Base-by-base conservation (phyloP, 2,113 vertebrate genomes). In the Lepisosteus oculatus region DNA sequence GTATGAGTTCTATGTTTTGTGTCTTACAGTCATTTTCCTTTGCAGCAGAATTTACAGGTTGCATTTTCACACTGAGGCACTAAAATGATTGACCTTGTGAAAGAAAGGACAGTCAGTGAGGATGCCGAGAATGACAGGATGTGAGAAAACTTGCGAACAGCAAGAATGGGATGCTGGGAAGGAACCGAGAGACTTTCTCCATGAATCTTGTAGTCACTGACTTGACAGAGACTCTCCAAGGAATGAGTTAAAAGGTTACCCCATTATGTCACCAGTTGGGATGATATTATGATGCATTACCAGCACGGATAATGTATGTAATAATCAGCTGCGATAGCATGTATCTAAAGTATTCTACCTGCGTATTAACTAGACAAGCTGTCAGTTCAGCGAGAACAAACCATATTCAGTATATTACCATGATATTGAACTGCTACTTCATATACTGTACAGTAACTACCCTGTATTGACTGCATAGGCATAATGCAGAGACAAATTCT, bases 361-460 rank as follows among this genome's bases (percentile, higher is more conserved):
- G 67, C 44, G 69, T 77, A 79, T 51, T 51, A 9, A 51, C 9
- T 6, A 51, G 47, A 77, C 75, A 61, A 74, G 72, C 72, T 65
- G 73, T 77, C 71, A 74, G 55, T 64, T 5, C 47, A 51, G 73
- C 57, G 56, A 72, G 76, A 76, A 76, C 69, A 78, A 74, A 76
- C 65, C 45, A 56, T 5, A 29, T 29, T 29, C 29, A 29, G 29
- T 29, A 29, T 29, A 29, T 29, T 29, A 29, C 29, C 29, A 29
- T 29, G 29, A 29, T 29, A 29, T 29, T 29, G 29, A 29, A 29
- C 29, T 29, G 29, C 29, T 29, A 29, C 29, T 29, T 29, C 29
- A 29, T 29, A 29, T 29, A 29, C 29, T 29, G 29, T 29, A 29
- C 29, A 29, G 29, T 29, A 29, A 29, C 29, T 29, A 29, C 29